These are phyloP conservation scores for Nesogale talazaci DNA, from an alignment of 2,113 vertebrate genomes.

Conservation along the genomic window DNA sequence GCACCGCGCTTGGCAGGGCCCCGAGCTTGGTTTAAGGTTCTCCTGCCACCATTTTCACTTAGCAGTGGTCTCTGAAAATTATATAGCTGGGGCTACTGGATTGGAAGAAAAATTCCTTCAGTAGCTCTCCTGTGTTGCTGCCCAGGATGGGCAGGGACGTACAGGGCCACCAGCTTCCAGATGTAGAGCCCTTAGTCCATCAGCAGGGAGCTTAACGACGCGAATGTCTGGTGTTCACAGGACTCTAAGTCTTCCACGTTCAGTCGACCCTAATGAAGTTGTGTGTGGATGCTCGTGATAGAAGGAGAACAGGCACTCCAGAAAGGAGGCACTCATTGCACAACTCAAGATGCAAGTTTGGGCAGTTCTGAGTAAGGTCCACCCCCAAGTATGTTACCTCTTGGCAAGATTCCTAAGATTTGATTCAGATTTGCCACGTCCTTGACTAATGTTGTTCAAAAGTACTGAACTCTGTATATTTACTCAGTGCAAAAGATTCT, in stretches of 20 bases:
- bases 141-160: not conserved
- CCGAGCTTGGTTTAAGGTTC: not conserved
- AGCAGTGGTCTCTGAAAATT: not conserved
- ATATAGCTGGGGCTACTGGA: not conserved
- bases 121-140: not conserved
- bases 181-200: not conserved
- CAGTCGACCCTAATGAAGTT: not conserved
- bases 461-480: not conserved
- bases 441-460: not conserved
- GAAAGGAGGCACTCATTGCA: not conserved
- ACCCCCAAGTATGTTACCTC: not conserved
- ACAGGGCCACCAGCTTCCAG: not conserved
- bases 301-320: not conserved
- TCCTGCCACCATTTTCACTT: not conserved
- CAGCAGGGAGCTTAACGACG: not conserved
- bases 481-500: not conserved
- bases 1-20: not conserved
- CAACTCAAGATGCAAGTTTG: not conserved
- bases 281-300: not conserved
- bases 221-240: not conserved
- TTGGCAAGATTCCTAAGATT: not conserved
- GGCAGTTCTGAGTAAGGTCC: not conserved
- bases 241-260: not conserved
- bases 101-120: not conserved
- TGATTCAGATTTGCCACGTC: not conserved